phyloP scores from a whole-genome alignment of 2,797 vertebrate species.

The Falco novaeseelandiae region DNA sequence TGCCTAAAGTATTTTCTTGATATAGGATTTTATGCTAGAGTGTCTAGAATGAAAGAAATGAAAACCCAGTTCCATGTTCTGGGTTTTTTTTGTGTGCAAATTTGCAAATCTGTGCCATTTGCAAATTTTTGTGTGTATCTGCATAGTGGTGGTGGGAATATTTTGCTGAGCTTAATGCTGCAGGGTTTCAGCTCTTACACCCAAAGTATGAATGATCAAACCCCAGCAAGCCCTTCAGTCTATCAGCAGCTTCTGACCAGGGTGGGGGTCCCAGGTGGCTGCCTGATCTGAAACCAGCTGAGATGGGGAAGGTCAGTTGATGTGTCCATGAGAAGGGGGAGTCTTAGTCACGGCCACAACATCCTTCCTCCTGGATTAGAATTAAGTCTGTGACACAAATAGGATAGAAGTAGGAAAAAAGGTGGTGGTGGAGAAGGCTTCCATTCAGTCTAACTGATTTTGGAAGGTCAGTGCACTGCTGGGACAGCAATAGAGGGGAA shows the following conservation, averaged over 20 bases:
- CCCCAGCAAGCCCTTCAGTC: neutral
- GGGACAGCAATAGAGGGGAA: neutral
- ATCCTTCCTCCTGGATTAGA: neutral
- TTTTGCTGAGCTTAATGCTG: neutral
- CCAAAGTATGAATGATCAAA: neutral
- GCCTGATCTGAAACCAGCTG: neutral
- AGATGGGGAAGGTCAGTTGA: neutral
- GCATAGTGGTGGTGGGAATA: neutral
- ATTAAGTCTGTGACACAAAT: neutral
- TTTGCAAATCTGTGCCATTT: neutral
- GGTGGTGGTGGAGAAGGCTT: neutral
- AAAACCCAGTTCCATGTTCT: accelerated
- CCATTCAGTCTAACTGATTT: neutral
- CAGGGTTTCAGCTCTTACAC: neutral
- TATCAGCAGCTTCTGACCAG: neutral
- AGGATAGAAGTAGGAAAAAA: neutral
- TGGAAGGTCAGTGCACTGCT: neutral
- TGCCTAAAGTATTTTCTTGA: neutral
- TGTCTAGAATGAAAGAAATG: neutral
- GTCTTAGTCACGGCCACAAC: neutral
- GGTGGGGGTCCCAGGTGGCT: neutral
- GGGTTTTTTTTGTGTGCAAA: too few species aligned
- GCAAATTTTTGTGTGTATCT: neutral
- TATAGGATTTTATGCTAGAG: neutral
- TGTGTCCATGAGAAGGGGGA: accelerated